Percentiles rank a stretch among this genome's conserved stretches.
phyloP scores from a whole-genome alignment of 64 coral and sea anemone genomes.

The Hydrozoanthus tunicans region DNA sequence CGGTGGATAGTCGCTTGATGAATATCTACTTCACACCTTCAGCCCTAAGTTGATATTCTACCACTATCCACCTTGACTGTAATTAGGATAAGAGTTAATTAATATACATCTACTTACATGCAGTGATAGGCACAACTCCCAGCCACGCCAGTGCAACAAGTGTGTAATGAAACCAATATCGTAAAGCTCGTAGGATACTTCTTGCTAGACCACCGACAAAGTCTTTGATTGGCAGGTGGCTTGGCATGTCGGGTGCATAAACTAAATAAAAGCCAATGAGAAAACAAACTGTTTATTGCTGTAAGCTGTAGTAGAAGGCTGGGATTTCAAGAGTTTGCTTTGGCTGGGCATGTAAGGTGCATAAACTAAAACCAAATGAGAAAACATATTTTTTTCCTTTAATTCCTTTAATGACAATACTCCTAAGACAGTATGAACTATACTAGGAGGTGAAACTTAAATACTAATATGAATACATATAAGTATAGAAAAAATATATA shows the following conservation, averaged over 20 bases:
- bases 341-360: not conserved
- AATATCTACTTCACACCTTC: too few relatives aligned
- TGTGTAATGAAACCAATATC: conserved; percentile 98
- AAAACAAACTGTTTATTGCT: too few relatives aligned
- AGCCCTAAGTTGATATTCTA: too few relatives aligned
- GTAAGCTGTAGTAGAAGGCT: too few relatives aligned
- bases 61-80: not conserved
- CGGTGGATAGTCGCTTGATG: too few relatives aligned
- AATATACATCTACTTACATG: conserved; percentile 73
- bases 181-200: conserved; percentile 86
- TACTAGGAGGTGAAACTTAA: too few relatives aligned
- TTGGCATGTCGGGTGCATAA: conserved; percentile 96
- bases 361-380: not conserved
- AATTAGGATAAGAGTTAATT: not conserved
- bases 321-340: too few relatives aligned
- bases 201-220: conserved; percentile 90
- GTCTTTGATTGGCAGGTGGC: conserved; percentile 87
- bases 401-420: not conserved
- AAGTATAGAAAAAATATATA: not conserved
- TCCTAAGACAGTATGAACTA: not conserved
- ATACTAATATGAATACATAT: not conserved
- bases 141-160: conserved; percentile 96
- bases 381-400: not conserved
- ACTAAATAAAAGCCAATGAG: conserved; percentile 41
- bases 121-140: conserved; percentile 96